Conservation (phyloP, 2,888 invertebrate species). For the Nemotelus pantherinus region DNA sequence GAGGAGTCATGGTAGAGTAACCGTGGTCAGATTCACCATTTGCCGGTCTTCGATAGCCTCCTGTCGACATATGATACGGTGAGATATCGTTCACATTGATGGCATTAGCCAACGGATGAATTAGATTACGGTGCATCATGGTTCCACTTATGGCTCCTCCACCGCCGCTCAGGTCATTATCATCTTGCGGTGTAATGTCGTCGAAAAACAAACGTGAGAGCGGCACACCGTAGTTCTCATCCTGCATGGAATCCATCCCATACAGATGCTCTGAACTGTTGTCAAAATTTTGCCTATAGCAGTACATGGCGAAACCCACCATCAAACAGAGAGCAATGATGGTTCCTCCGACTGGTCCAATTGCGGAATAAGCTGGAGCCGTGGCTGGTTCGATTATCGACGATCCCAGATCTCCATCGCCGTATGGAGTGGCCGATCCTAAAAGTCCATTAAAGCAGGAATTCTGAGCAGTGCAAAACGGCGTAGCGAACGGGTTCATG, state of each 20-base stretch:
- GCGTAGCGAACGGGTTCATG: constrained; percentile 73
- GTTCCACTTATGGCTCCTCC: constrained; percentile 46
- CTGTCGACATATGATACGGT: constrained; percentile 85
- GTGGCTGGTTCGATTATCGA: constrained; percentile 62
- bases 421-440: constrained; percentile 83
- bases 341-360: constrained; percentile 88
- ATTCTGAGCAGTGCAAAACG: constrained; percentile 83
- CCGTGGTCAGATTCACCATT: constrained; percentile 84
- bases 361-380: constrained; percentile 73
- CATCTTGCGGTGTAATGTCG: constrained; percentile 66
- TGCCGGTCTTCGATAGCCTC: constrained; percentile 76
- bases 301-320: constrained; percentile 84
- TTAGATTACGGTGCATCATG: constrained; percentile 71
- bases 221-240: constrained; percentile 70
- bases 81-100: constrained; percentile 76
- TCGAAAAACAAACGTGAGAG: constrained; percentile 76
- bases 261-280: constrained; percentile 66
- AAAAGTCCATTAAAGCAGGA: constrained; percentile 88
- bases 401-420: constrained; percentile 60
- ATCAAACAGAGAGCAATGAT: constrained; percentile 83
- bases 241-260: constrained; percentile 66
- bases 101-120: constrained; percentile 70
- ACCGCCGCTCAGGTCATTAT: constrained; percentile 64
- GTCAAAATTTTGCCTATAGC: constrained; percentile 76
- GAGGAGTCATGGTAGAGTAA: constrained; percentile 93